Evolutionary conservation across 2,113 vertebrate species (phyloP), one percentile per base, ranked within the genome.

Genomic region (Rhizomys pruinosus): DNA sequence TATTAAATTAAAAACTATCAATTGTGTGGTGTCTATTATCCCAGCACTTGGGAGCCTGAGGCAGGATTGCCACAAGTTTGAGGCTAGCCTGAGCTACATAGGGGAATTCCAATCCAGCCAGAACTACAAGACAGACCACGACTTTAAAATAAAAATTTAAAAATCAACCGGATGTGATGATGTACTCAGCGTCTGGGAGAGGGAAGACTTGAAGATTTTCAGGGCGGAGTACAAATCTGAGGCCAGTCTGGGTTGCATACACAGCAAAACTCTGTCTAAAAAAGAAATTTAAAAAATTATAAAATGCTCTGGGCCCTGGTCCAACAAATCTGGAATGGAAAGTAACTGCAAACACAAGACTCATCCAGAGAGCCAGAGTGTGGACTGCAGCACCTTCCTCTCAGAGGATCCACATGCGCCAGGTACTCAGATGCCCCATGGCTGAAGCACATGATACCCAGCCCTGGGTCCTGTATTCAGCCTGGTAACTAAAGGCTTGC

Each of bases 311-410:
- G 96, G 97, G 97, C 82, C 95, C 91, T 34, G 61, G 89, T 63
- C 94, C 78, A 71, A 85, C 95, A 96, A 25, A 81, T 93, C 71
- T 96, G 97, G 97, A 98, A 98, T 96, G 97, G 96, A 66, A 96
- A 90, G 74, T 80, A 68, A 55, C 59, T 68, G 22, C 87, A 64
- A 71, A 85, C 22, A 20, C 20, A 91, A 74, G 72, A 37, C 86
- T 59, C 57, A 73, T 20, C 52, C n/a, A n/a, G 27, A 79, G 81
- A 94, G 68, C 78, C 39, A 52, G 52, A 1, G 15, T 87, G 76
- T 71, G 37, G 23, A 61, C 47, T n/a, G 32, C 3, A 88, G 74
- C 68, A 66, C 61, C n/a, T 72, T 80, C 84, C 17, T 72, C 22
- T 34, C 64, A 44, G 3, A 57, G 84, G 63, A 55, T 74, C 88